These are phyloP conservation scores for Echiichthys vipera DNA, from an alignment of 2,797 vertebrate species.

Conservation along the genomic window DNA sequence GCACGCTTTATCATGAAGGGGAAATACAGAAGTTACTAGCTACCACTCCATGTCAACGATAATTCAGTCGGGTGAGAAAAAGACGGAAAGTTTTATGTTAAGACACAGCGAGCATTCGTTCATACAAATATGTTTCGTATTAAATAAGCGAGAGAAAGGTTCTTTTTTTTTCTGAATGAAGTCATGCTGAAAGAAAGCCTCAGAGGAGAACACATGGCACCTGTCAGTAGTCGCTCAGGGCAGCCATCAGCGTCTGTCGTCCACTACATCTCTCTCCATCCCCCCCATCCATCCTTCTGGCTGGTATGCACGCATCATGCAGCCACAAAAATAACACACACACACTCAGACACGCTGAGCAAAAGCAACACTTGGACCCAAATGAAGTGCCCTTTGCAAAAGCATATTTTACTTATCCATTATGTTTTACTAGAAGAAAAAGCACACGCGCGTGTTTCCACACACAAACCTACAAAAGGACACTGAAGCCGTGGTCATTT, in stretches of 20 bases:
- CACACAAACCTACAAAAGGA: constrained; percentile 38
- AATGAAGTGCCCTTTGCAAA: constrained; percentile 46
- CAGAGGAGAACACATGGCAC: constrained; percentile 67
- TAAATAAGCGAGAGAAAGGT: constrained; percentile 21
- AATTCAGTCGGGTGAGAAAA: constrained; percentile 9
- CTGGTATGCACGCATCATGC: constrained; percentile 36
- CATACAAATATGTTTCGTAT: constrained; percentile 22
- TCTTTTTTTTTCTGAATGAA: constrained; percentile 47
- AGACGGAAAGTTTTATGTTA: constrained; percentile 19
- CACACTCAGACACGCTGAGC: constrained; percentile 36
- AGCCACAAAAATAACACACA: neutral
- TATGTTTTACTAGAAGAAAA: constrained; percentile 29
- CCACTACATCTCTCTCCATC: constrained; percentile 40
- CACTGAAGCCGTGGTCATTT: constrained; percentile 43
- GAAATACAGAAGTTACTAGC: neutral
- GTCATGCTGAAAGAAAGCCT: constrained; percentile 68
- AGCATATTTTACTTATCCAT: constrained; percentile 56
- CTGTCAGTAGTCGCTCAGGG: constrained; percentile 74
- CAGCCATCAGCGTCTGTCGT: constrained; percentile 62
- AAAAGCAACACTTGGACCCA: constrained; percentile 55
- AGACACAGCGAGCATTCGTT: neutral
- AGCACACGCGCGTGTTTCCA: constrained; percentile 11
- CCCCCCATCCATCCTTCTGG: constrained; percentile 43
- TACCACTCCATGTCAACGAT: neutral
- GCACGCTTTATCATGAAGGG: neutral